These are phyloP conservation scores for Bombyx huttoni DNA, from an alignment of 2,888 invertebrate species.

Conservation along the genomic window DNA sequence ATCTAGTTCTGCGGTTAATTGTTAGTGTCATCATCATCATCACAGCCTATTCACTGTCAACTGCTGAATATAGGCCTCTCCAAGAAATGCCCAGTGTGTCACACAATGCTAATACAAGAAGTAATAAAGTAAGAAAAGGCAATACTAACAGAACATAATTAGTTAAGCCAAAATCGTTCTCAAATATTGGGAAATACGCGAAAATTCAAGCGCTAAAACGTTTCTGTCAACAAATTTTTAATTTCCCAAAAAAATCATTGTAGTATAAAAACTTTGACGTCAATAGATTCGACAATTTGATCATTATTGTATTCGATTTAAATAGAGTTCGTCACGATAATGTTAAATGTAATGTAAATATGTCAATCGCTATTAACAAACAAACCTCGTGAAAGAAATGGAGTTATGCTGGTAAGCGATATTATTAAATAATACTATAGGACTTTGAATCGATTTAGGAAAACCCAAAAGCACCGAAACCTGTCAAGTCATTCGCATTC, in stretches of 20 bases:
- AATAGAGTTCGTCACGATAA: neutral
- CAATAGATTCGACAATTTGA: constrained; percentile 10
- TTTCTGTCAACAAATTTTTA: constrained; percentile 28
- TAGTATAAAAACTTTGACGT: constrained; percentile 26
- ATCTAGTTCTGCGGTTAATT: too few relatives aligned
- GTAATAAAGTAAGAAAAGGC: constrained; percentile 6
- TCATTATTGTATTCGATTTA: neutral
- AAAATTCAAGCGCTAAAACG: constrained; percentile 28
- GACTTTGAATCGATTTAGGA: neutral
- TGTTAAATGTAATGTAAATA: neutral
- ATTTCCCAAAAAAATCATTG: too few relatives aligned
- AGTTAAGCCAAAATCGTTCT: neutral
- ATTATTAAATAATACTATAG: too few relatives aligned
- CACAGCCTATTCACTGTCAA: too few relatives aligned
- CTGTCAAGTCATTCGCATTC: constrained; percentile 1
- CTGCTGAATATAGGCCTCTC: too few relatives aligned
- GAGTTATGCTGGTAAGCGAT: too few relatives aligned
- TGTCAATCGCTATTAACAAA: neutral
- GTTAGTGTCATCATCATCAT: too few relatives aligned
- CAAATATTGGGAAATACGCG: neutral
- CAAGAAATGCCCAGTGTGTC: too few relatives aligned
- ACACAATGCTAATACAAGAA: constrained; percentile 9
- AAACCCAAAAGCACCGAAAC: neutral
- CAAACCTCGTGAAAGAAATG: too few relatives aligned
- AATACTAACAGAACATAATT: neutral